Evolutionary conservation across 2,888 invertebrate species (phyloP), one percentile per base, ranked within the genome.

Genomic region (Drosophila siamana): DNA sequence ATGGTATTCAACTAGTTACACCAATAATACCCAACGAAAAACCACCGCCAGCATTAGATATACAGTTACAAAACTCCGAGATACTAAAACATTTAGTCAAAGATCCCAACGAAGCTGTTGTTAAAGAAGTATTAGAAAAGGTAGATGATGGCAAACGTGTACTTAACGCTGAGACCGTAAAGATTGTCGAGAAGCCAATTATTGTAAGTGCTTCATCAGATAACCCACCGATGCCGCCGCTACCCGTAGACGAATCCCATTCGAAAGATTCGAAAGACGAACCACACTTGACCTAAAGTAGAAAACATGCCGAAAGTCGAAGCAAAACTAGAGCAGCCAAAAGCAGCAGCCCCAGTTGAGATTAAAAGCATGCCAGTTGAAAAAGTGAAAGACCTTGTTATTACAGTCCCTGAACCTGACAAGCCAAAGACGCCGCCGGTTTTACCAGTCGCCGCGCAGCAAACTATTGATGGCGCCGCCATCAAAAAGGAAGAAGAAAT

Each of bases 401-500:
- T 22, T 16, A 9, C 30, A 28, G 26, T 6, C n/a, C n/a, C 4
- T 5, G 50, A 33, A 4, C n/a, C 51, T 0, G 11, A 9, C 2
- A 41, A 59, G 5, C 22, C 13, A 11, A 44, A 57, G 43, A 5
- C 36, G 0, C 13, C 64, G 4, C 26, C 43, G 1, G 15, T 54
- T 5, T n/a, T 47, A 4, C 33, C 63, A 3, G 22, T 22, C 1
- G 41, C 41, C 0, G 67, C 51, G 15, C 80, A 80, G 51, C 79
- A 86, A 66, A 78, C 85, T 33, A 92, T 92, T 33, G 90, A 91
- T 44, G 92, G 92, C 2, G 92, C 92, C 41, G 92, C 92, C 15
- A 92, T 92, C 56, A 93, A 93, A 72, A 93, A 93, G 77, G 92
- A 93, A 43, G 91, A 92, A 40, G 90, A 91, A 61, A 90, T 91